phyloP scores from a whole-genome alignment of 2,113 vertebrate genomes.

The Corydoras sp. region DNA sequence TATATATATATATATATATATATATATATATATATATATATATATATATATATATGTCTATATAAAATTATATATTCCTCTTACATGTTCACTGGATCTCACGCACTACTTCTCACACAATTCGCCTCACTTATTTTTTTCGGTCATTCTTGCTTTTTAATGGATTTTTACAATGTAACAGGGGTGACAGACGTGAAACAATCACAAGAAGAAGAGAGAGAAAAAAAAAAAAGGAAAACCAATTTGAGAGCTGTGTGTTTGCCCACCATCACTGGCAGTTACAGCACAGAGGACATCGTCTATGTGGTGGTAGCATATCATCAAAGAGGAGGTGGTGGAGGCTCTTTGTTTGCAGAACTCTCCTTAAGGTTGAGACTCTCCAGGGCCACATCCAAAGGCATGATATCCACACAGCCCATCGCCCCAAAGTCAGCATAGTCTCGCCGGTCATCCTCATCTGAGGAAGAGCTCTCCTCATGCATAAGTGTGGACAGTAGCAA shows the following conservation, averaged over 20 bases:
- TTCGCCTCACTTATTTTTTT: conserved; percentile 57
- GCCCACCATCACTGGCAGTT: conserved; percentile 97
- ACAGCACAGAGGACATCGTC: conserved; percentile 99
- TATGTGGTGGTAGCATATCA: conserved; percentile 87
- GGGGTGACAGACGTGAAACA: conserved; percentile 97
- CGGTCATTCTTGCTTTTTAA: conserved; percentile 61
- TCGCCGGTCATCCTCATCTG: conserved; percentile 93
- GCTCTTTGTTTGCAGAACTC: conserved; percentile 93
- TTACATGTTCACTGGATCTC: conserved; percentile 63
- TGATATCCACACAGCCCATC: conserved; percentile 99
- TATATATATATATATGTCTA: conserved; percentile 73
- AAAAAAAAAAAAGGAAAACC: conserved; percentile 64
- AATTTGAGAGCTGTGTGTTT: conserved; percentile 74
- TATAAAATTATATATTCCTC: conserved; percentile 55
- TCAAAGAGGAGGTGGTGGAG: conserved; percentile 99
- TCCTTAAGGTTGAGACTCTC: conserved; percentile 97
- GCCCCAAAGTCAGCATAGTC: conserved; percentile 96
- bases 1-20: conserved; percentile 46
- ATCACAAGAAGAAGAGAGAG: conserved; percentile 73
- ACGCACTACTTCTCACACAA: conserved; percentile 60
- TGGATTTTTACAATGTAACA: conserved; percentile 74
- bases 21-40: conserved; percentile 52
- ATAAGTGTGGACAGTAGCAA: conserved; percentile 93
- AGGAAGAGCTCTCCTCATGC: conserved; percentile 94
- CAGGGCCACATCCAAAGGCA: conserved; percentile 99